These are phyloP conservation scores for Ferrisia virgata DNA, from an alignment of 2,888 invertebrate genomes.

Conservation along the genomic window DNA sequence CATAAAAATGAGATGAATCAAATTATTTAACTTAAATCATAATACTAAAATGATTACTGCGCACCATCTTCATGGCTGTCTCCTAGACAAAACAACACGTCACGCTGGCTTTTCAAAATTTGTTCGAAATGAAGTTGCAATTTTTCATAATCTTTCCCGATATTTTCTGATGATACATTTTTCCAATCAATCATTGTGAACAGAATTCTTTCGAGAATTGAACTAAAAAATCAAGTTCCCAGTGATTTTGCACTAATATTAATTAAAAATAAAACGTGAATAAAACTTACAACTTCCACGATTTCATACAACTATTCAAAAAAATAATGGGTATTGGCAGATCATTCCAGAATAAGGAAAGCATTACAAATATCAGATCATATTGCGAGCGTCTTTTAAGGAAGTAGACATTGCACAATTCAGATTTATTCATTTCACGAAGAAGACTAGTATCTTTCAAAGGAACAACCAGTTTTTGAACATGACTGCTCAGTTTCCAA, in stretches of 20 bases:
- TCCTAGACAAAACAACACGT: neutral
- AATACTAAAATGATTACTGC: too few relatives aligned
- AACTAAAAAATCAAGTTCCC: neutral
- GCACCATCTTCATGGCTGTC: neutral
- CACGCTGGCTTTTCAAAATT: neutral
- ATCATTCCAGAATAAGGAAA: neutral
- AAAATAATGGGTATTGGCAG: neutral
- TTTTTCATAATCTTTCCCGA: neutral
- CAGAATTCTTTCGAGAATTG: neutral
- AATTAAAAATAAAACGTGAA: neutral
- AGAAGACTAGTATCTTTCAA: neutral
- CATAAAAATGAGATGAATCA: neutral
- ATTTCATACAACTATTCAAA: neutral
- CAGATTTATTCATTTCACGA: neutral
- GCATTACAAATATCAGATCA: neutral
- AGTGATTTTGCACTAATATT: too few relatives aligned
- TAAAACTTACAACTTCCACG: neutral
- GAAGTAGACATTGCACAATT: neutral
- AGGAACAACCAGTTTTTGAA: conserved; percentile 22
- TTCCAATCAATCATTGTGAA: neutral
- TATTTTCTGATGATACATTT: neutral
- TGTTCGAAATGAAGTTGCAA: neutral
- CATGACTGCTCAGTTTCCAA: neutral
- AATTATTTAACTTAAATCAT: neutral
- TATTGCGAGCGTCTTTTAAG: neutral